Evolutionary conservation across 2,797 vertebrate genomes (phyloP).

Genomic region (Rhinophrynus dorsalis): DNA sequence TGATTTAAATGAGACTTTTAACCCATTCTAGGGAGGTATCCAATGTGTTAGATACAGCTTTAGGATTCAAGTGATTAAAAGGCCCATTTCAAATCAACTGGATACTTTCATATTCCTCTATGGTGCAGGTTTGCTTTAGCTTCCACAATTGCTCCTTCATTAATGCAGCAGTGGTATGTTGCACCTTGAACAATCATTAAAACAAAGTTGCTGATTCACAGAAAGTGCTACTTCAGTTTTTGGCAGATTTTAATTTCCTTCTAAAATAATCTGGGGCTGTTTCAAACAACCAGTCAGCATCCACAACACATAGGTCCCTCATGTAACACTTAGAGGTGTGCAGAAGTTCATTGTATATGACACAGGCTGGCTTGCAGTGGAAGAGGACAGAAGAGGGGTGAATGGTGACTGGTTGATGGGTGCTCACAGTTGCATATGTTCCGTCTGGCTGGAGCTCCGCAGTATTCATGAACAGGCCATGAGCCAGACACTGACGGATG

Average conservation of each 20-base stretch:
- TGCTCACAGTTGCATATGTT: conserved; percentile 81
- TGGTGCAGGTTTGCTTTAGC: too few species aligned
- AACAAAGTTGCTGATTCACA: too few species aligned
- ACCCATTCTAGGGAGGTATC: too few species aligned
- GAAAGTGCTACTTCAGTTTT: conserved; percentile 76
- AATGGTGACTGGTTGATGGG: conserved; percentile 85
- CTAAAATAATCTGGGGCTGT: conserved; percentile 87
- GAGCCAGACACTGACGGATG: conserved; percentile 88
- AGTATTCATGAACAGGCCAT: conserved; percentile 86
- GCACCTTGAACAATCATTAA: too few species aligned
- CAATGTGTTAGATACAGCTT: too few species aligned
- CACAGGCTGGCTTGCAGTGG: conserved; percentile 86
- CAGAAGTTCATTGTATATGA: conserved; percentile 87
- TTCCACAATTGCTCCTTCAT: too few species aligned
- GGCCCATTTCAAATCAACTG: too few species aligned
- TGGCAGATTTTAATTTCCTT: conserved; percentile 73
- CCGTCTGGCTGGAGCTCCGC: conserved; percentile 90
- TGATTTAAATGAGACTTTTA: too few species aligned
- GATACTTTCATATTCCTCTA: too few species aligned
- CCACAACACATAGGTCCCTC: conserved; percentile 90
- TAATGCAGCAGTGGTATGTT: too few species aligned
- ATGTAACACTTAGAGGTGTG: conserved; percentile 94
- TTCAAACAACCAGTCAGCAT: conserved; percentile 89
- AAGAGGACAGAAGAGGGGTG: conserved; percentile 95
- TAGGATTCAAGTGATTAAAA: too few species aligned